Base-by-base conservation (phyloP, 2,888 invertebrate genomes). In the Subacronicta megacephala region DNA sequence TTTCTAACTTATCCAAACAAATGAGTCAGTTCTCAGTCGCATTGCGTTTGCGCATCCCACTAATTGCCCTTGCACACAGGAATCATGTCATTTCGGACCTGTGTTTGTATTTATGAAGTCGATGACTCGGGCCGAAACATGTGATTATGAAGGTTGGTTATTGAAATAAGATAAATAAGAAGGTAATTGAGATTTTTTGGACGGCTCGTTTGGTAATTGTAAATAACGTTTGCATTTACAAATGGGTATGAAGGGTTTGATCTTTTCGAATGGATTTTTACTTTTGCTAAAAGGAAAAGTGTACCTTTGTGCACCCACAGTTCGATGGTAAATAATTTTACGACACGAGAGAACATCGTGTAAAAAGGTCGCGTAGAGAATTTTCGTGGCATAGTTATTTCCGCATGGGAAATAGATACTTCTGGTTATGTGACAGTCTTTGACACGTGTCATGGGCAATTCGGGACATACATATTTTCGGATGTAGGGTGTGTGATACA, bases 21-120 rank as follows among this genome's bases (percentile, higher is more conserved):
- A 41, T 20, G 18, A 61, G 47, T 59, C 61, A 64, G 53, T 69
- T 65, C 51, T 59, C 61, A 64, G 53, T 69, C 70, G 64, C 31
- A 13, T 6, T 42, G 45, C 55, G 18, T 13, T 26, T 35, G 49
- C 29, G 33, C 55, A 64, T 41, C 18, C 36, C 12, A 26, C 49
- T 68, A 47, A 68, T 62, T 51, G 43, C 51, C 13, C 23, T 26
- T 16, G 29, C 45, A 23, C 29, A 16, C 35, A 17, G 33, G 40
- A 62, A 35, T 65, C 51, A 50, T 43, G 54, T 66, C 56, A 61
- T 59, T 55, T 56, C 23, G 36, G 37, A 62, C 35, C 35, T 44
- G 46, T 63, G 61, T 73, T 51, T 74, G 60, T 49, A 41, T 43
- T 43, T 16, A 13, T 45, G 31, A 38, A 67, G 75, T 71, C 75